Evolutionary conservation across 2,797 vertebrate species (phyloP).

Genomic region (Pangasius krempfi): DNA sequence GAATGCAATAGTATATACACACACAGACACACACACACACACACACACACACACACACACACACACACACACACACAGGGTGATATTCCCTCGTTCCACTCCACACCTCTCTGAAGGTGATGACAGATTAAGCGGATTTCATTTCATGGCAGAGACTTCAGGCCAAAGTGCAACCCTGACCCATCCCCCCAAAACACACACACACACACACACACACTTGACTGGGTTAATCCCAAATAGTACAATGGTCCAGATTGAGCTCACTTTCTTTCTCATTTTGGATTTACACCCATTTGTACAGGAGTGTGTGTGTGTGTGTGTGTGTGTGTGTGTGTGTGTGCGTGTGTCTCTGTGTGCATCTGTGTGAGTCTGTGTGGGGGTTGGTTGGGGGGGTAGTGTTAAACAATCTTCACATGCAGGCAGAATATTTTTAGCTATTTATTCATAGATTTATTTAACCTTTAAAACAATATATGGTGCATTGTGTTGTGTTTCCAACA

Average conservation of each 20-base stretch:
- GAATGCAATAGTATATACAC: slow-evolving; percentile 5
- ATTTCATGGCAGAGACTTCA: slow-evolving; percentile 68
- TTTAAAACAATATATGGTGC: background rate
- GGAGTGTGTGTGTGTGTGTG: slow-evolving; percentile 29
- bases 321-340: slow-evolving; percentile 63
- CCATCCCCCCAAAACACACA: slow-evolving; percentile 23
- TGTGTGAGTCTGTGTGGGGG: slow-evolving; percentile 58
- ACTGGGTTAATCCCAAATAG: slow-evolving; percentile 52
- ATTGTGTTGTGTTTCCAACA: slow-evolving; percentile 5
- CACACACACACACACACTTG: slow-evolving; percentile 44
- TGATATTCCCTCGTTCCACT: slow-evolving; percentile 75
- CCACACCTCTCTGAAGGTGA: slow-evolving; percentile 74
- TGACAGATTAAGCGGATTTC: slow-evolving; percentile 83
- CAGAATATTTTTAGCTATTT: background rate
- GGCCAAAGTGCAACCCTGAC: slow-evolving; percentile 52
- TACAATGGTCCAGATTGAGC: slow-evolving; percentile 48
- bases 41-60: slow-evolving; percentile 27
- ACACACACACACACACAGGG: slow-evolving; percentile 41
- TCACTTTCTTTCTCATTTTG: slow-evolving; percentile 52
- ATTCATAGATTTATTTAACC: slow-evolving; percentile 17
- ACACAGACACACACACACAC: slow-evolving; percentile 24
- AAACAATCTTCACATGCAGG: slow-evolving; percentile 22
- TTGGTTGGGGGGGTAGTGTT: background rate
- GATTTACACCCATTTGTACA: slow-evolving; percentile 48
- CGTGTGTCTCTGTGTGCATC: slow-evolving; percentile 56